phyloP scores from a whole-genome alignment of 2,113 vertebrate species.

The Beaufortia kweichowensis region DNA sequence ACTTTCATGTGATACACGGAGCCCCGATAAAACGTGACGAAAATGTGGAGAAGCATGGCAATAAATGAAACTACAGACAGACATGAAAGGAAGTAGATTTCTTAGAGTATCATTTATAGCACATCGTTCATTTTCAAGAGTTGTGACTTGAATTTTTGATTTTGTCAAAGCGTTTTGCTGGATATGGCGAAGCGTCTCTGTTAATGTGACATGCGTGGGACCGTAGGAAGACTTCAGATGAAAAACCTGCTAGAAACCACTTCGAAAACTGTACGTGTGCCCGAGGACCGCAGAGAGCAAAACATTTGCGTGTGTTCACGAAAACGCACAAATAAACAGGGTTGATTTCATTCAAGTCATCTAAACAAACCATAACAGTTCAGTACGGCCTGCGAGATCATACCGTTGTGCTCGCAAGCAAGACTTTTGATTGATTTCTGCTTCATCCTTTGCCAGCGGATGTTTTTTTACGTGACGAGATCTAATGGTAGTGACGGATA shows the following conservation, averaged over 20 bases:
- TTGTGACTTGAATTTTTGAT: no score
- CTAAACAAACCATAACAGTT: constrained; percentile 43
- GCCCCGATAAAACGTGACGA: constrained; percentile 40
- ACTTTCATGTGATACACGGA: no score
- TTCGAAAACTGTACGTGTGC: no score
- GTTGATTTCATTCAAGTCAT: constrained; percentile 52
- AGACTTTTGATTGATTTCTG: constrained; percentile 48
- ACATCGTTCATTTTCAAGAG: constrained; percentile 53
- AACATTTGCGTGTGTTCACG: not conserved
- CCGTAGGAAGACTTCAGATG: no score
- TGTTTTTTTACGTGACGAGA: constrained; percentile 57
- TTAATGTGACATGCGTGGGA: constrained; percentile 38
- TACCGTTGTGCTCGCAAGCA: constrained; percentile 32
- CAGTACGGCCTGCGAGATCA: constrained; percentile 30
- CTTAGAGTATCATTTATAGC: constrained; percentile 56
- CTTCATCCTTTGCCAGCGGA: constrained; percentile 52
- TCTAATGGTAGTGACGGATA: constrained; percentile 58
- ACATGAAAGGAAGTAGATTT: constrained; percentile 43
- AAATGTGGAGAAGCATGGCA: constrained; percentile 75
- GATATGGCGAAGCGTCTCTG: no score
- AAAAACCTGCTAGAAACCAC: no score
- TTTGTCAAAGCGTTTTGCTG: constrained; percentile 40
- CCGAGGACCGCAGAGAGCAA: constrained; percentile 27
- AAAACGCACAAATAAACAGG: constrained; percentile 34
- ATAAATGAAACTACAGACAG: constrained; percentile 76